These are phyloP conservation scores for Alligator sinensis DNA, from an alignment of 2,113 vertebrate species.

Conservation along the genomic window DNA sequence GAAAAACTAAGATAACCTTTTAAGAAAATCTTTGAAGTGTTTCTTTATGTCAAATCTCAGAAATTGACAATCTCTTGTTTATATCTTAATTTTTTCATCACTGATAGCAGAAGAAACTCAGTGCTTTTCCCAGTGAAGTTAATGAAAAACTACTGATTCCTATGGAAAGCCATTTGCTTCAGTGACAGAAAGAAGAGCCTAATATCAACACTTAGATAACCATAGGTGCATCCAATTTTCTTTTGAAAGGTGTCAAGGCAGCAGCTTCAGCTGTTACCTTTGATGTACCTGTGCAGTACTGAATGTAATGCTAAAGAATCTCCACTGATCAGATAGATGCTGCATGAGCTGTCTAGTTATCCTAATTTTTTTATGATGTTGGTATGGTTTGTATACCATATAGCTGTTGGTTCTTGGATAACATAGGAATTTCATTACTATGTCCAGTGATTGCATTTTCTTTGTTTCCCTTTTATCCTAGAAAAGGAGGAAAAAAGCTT, in stretches of 20 bases:
- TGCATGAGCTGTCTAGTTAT: not conserved
- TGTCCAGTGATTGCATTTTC: not conserved
- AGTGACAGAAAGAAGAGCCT: not conserved
- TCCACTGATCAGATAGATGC: not conserved
- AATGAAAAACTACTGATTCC: not conserved
- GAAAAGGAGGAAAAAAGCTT: not conserved
- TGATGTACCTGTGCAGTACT: accelerated
- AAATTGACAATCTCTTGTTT: constrained; percentile 13
- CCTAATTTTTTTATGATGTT: not conserved
- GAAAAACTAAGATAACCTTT: not conserved
- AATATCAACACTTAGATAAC: constrained; percentile 1
- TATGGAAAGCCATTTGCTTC: not conserved
- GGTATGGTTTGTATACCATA: constrained; percentile 1
- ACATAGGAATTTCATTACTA: not conserved
- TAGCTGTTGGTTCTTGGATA: not conserved
- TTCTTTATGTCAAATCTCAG: constrained; percentile 16
- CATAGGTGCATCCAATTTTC: not conserved
- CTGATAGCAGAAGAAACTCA: not conserved
- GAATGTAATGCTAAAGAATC: not conserved
- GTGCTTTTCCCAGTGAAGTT: not conserved
- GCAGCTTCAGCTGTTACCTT: not conserved
- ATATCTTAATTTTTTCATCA: constrained; percentile 34
- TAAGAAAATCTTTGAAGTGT: not conserved
- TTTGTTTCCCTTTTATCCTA: not conserved
- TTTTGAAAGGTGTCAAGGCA: not conserved